Conservation (phyloP, 2,113 vertebrate genomes). For the Lonchura striata region DNA sequence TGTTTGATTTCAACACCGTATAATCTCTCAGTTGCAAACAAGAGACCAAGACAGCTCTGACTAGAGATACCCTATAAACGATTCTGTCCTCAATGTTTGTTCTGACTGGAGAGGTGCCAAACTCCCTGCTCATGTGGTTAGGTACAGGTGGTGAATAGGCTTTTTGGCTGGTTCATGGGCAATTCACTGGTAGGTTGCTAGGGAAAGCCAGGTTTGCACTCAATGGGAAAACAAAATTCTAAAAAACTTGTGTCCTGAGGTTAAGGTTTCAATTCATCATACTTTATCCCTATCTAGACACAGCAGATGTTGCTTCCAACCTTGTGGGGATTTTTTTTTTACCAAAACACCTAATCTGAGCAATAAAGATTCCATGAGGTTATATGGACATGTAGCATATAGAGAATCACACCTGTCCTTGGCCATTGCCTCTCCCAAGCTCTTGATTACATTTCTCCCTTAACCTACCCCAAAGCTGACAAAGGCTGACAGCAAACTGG, state of each 20-base stretch:
- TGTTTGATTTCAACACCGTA: background rate
- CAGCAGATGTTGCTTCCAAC: fast-evolving
- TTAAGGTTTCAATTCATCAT: background rate
- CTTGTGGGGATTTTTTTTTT: fast-evolving
- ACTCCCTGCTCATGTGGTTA: background rate
- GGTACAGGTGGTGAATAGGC: constrained; percentile 9
- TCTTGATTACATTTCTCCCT: background rate
- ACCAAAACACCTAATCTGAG: background rate
- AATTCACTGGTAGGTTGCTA: background rate
- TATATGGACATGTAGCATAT: fast-evolving
- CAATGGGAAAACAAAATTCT: background rate
- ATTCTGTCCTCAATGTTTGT: constrained; percentile 54
- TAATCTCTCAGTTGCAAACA: constrained; percentile 52
- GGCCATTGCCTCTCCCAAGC: background rate
- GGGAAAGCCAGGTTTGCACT: background rate
- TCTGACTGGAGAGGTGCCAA: constrained; percentile 33
- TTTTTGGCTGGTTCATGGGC: background rate
- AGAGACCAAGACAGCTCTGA: constrained; percentile 17
- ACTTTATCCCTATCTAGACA: background rate
- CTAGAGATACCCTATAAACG: constrained; percentile 18
- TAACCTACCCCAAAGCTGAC: background rate
- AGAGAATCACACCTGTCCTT: background rate
- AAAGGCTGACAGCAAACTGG: background rate
- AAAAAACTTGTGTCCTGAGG: background rate
- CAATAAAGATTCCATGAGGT: background rate